Evolutionary conservation across 2,113 vertebrate species (phyloP).

Genomic region (Scalopus aquaticus): DNA sequence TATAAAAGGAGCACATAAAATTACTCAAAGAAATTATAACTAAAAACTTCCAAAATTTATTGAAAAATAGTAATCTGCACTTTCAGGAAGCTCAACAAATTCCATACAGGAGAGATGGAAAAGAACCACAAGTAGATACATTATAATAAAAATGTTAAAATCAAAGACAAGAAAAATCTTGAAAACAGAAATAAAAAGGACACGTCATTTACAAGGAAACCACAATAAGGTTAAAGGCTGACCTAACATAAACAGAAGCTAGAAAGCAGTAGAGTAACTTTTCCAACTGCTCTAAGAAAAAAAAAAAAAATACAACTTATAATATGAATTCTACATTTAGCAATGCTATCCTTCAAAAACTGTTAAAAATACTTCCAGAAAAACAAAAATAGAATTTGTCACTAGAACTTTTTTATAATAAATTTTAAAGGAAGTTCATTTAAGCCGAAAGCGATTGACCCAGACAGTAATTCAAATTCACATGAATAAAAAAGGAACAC

Average conservation of each 20-base stretch:
- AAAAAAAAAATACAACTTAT: not conserved
- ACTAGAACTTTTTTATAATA: not conserved
- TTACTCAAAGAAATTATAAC: not conserved
- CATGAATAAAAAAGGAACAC: not conserved
- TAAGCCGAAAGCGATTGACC: not conserved
- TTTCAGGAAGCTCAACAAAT: not conserved
- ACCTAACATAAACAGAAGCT: not conserved
- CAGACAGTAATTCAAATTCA: not conserved
- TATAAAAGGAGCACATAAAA: not conserved
- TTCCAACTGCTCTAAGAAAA: not conserved
- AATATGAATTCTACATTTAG: not conserved
- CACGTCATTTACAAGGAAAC: not conserved
- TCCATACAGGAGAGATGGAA: not conserved
- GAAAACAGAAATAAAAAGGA: not conserved
- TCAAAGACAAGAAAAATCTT: not conserved
- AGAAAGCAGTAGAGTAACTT: not conserved
- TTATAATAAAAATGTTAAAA: not conserved
- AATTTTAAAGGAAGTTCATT: not conserved
- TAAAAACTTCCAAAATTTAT: not conserved
- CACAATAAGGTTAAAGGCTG: not conserved
- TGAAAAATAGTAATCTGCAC: not conserved
- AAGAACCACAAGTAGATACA: not conserved
- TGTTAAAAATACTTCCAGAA: not conserved
- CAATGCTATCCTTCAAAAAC: not conserved
- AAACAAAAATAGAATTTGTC: not conserved